Evolutionary conservation across 2,797 vertebrate genomes (phyloP), one percentile per base, ranked within the genome.

Genomic region (Microtus californicus): DNA sequence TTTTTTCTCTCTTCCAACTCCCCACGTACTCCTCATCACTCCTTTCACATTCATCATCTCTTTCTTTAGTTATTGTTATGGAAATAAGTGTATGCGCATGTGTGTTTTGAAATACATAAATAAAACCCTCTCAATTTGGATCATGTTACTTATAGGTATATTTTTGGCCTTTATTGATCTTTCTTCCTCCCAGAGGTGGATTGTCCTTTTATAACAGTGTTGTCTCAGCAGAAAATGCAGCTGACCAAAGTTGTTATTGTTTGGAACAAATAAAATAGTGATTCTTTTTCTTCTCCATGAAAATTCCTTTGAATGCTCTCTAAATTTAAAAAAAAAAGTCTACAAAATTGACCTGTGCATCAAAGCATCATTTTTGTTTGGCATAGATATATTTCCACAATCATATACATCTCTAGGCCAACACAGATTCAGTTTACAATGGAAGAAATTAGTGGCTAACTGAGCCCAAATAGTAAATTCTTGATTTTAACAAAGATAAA

Each of bases 191-290:
- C 3, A n/a, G 31, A 43, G 25, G 56, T 37, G n/a, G 45, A 0
- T 14, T 43, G 19, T 93, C 12, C 0, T 25, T 97, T 73, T 12
- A 1, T 65, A 76, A 37, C 27, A 76, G 61, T 37, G 87, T 93
- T 95, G 87, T 97, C 71, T 67, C 48, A 94, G 48, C 45, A 69
- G 2, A 69, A 96, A 85, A 83, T 97, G 93, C 93, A 88, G 76
- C 43, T 92, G 48, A 65, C 31, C 21, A 97, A 15, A 0, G 96
- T 81, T 61, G 12, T 67, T 95, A 7, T 7, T 82, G 25, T 86
- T 95, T 95, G 88, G 13, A 29, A 92, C 80, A 90, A 96, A 89
- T 56, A 82, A 96, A 97, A 96, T 97, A 95, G 86, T 94, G 59
- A 94, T 45, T 79, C 89, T 31, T 97, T 87, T 96, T 40, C n/a